These are phyloP conservation scores for Phalacrocorax brasilianus DNA, from an alignment of 2,113 vertebrate genomes.

Conservation along the genomic window DNA sequence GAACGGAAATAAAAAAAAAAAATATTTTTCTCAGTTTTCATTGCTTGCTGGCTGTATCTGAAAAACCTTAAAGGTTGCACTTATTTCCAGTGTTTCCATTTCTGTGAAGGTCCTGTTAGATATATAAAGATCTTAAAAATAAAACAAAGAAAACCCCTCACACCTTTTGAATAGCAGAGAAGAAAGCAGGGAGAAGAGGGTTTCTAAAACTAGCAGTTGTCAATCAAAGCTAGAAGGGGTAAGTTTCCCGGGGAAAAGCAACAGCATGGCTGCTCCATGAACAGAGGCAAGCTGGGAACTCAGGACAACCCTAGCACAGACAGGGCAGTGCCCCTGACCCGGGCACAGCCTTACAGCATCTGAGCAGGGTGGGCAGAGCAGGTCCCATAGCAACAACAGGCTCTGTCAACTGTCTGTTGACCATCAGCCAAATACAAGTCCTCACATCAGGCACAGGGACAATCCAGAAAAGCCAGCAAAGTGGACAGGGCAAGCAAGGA, in stretches of 20 bases:
- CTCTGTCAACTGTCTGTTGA: background rate
- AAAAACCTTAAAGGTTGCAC: background rate
- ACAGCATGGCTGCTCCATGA: background rate
- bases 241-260: accelerated
- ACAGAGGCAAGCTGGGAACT: background rate
- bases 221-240: background rate
- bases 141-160: background rate
- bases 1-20: background rate
- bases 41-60: background rate
- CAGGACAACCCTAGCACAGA: background rate
- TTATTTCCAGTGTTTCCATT: background rate
- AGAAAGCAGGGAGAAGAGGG: background rate
- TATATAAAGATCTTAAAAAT: background rate
- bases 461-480: background rate
- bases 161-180: background rate
- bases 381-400: background rate
- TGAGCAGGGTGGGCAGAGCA: background rate
- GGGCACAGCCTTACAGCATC: background rate
- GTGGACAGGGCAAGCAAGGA: background rate
- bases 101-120: background rate
- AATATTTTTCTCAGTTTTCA: background rate
- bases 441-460: background rate
- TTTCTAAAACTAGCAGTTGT: background rate
- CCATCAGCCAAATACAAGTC: background rate
- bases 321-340: background rate